Conservation (phyloP, 1,140 invertebrate genomes). For the Liolophura sinensis region DNA sequence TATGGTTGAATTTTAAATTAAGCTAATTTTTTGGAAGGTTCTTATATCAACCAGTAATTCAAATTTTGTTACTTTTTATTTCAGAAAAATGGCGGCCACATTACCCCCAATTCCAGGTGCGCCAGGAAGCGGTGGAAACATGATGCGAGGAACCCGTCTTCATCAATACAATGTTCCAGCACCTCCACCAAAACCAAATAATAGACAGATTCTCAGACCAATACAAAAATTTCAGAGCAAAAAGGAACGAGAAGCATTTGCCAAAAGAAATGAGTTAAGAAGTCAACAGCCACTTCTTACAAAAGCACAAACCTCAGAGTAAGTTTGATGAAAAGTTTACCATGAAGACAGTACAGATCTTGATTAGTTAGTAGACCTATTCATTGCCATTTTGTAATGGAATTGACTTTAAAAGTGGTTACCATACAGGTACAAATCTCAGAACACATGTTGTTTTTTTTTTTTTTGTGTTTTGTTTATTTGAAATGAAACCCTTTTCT, state of each 20-base stretch:
- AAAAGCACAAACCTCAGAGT: conserved; percentile 39
- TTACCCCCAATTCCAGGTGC: conserved; percentile 39
- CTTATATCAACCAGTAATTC: too few relatives aligned
- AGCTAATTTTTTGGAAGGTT: too few relatives aligned
- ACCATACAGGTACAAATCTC: too few relatives aligned
- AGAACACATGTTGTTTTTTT: too few relatives aligned
- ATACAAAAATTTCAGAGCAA: conserved; percentile 26
- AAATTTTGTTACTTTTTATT: too few relatives aligned
- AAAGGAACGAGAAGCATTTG: conserved; percentile 28
- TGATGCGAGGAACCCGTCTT: background rate
- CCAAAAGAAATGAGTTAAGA: conserved; percentile 29
- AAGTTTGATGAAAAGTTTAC: too few relatives aligned
- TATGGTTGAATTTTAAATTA: too few relatives aligned
- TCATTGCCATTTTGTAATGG: too few relatives aligned
- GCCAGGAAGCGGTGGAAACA: conserved; percentile 3
- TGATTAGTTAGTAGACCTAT: too few relatives aligned
- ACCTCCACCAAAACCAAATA: conserved; percentile 32
- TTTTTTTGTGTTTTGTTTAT: too few relatives aligned
- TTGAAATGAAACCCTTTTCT: background rate
- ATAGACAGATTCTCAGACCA: conserved; percentile 24
- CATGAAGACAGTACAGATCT: too few relatives aligned
- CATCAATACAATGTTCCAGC: conserved; percentile 24
- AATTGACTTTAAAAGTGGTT: too few relatives aligned
- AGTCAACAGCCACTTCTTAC: conserved; percentile 36
- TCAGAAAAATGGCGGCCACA: conserved; percentile 40